Evolutionary conservation across 2,113 vertebrate species (phyloP), one percentile per base, ranked within the genome.

Genomic region (Telmatochromis sp.): DNA sequence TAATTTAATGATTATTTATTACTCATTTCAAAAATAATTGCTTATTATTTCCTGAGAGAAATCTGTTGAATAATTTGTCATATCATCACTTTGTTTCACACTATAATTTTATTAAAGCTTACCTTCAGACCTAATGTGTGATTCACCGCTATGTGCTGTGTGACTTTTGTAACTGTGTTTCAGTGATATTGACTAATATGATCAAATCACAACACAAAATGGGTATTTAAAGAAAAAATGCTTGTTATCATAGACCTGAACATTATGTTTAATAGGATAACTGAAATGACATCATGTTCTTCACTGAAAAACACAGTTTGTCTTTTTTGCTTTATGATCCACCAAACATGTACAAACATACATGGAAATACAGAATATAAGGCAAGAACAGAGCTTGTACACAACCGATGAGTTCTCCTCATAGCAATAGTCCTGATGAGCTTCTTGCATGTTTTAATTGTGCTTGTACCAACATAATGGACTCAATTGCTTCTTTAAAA

Each of bases 1-100:
- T 86, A 73, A 55, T 80, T 81, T 57, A 50, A 89, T 88, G 21
- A 89, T 73, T 82, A 88, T 89, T 91, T 33, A 71, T 85, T 80
- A 45, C 45, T 82, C 23, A 81, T 85, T 81, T 88, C 12, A 80
- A 65, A 84, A 73, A n/a, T 87, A 57, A 85, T 85, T 89, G 31
- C 19, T 65, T 75, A 58, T 87, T 82, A 57, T n/a, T 79, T 21
- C 55, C 19, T 31, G 33, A 50, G 45, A 89, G 47, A 87, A 89
- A 75, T 75, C 37, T 80, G 63, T 84, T 55, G n/a, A 60, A 58
- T 14, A 81, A 82, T 80, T 81, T 83, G 58, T 83, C 71, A 28
- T 35, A 45, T 81, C 82, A 50, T 83, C 37, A 87, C 47, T 87
- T 63, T 82, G 53, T 84, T 80, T 45, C 26, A 57, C 5, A 21